phyloP scores from a whole-genome alignment of 1,140 invertebrate genomes.

The Physella acuta region DNA sequence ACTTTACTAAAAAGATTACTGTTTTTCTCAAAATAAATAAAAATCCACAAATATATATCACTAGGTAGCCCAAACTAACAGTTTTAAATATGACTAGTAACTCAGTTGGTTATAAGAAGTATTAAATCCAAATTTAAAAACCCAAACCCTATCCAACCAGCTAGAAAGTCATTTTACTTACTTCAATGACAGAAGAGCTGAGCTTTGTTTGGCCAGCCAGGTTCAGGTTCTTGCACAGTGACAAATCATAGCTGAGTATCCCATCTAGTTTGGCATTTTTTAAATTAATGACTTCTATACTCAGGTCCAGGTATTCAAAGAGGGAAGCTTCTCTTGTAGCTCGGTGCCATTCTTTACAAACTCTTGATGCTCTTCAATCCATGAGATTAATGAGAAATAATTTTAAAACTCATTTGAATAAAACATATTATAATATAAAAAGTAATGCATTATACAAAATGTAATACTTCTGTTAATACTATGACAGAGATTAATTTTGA shows the following conservation, averaged over 20 bases:
- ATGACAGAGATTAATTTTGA: too few species aligned
- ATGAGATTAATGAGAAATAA: too few species aligned
- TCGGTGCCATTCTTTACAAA: slow-evolving; percentile 10
- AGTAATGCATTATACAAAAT: too few species aligned
- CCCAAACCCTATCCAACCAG: background rate
- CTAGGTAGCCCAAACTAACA: background rate
- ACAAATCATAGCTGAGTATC: background rate
- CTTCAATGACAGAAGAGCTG: background rate
- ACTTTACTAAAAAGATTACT: background rate
- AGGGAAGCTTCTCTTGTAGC: background rate
- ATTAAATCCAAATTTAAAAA: too few species aligned
- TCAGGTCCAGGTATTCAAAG: background rate
- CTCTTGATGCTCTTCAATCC: background rate
- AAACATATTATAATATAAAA: too few species aligned
- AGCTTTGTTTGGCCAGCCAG: background rate
- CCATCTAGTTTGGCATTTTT: background rate
- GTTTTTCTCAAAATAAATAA: background rate
- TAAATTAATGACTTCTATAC: background rate
- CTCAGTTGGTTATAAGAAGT: background rate
- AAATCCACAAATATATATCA: background rate
- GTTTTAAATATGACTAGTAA: background rate
- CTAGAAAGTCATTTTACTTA: background rate
- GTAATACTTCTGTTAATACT: too few species aligned
- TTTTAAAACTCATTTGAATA: too few species aligned
- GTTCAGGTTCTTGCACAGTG: background rate